These are phyloP conservation scores for Buphagus erythrorhynchus DNA, from an alignment of 2,797 vertebrate genomes.

Conservation along the genomic window DNA sequence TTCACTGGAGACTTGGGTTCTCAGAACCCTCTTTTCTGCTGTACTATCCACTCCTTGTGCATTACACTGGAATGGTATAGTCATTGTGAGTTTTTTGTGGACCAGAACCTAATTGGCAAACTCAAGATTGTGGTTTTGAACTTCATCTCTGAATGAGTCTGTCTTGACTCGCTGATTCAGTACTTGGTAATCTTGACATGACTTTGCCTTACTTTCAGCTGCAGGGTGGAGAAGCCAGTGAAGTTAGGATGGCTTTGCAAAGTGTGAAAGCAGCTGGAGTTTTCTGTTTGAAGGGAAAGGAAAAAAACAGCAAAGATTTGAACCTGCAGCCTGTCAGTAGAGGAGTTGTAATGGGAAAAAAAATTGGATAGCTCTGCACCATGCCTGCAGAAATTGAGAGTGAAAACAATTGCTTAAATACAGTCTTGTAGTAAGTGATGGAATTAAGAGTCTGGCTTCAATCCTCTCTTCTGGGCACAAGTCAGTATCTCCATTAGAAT, in stretches of 20 bases:
- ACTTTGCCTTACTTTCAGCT: background rate
- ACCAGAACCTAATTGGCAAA: background rate
- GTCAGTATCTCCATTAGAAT: background rate
- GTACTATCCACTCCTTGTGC: rapidly evolving
- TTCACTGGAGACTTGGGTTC: background rate
- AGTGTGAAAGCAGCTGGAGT: background rate
- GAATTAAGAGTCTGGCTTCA: slow-evolving; percentile 22
- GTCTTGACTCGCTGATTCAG: background rate
- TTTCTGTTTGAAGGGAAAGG: background rate
- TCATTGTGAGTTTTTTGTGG: background rate
- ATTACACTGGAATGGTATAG: background rate
- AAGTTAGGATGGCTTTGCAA: background rate
- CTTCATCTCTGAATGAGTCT: background rate
- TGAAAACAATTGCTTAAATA: slow-evolving; percentile 37
- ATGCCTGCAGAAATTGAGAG: slow-evolving; percentile 3
- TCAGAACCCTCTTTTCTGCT: background rate
- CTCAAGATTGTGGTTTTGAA: background rate
- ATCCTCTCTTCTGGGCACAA: background rate
- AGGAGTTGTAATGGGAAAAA: background rate
- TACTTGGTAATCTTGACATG: background rate
- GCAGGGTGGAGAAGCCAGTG: background rate
- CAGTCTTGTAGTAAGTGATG: background rate
- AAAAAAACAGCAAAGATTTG: background rate
- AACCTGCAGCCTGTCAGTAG: background rate
- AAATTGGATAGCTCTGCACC: background rate